Evolutionary conservation across 2,797 vertebrate genomes (phyloP), one percentile per base, ranked within the genome.

Genomic region (Stomatorhinus walkeri): DNA sequence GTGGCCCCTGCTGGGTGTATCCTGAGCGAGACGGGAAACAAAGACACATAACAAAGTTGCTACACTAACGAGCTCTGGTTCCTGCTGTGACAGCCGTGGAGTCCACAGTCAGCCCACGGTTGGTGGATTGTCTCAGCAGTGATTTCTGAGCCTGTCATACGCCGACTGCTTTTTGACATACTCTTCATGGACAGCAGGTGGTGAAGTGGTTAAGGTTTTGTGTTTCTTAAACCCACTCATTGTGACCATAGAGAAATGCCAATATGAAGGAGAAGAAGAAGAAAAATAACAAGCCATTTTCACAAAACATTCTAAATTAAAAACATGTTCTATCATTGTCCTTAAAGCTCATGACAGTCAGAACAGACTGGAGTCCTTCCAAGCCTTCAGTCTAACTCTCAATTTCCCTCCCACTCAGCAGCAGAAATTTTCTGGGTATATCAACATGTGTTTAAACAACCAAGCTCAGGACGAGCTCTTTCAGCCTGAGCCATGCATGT

Each of bases 401-500:
- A 85, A 85, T 87, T 87, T 28, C 85, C 54, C 36, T 59, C 14
- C 54, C 3, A n/a, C 32, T 87, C n/a, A 46, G 85, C 32, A 81
- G 43, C 14, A n/a, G 40, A 46, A 81, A 46, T 81, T 81, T 81
- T 85, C 83, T 49, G 43, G 24, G 48, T 24, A 22, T 48, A 22
- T 84, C 48, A 48, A 85, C 83, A 85, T 51, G 83, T 14, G 40
- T 85, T 85, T 85, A 85, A 85, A 51, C 46, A 51, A 56, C 51
- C 24, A 76, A 28, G 48, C 43, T 24, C 43, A 86, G 88, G 56
- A 46, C 16, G 0, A 72, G 59, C 10, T 28, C 64, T 46, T 81
- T 51, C 6, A 61, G 59, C 9, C 19, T 24, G 64, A 9, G 59
- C 43, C 9, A 19, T 52, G 83, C 40, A 51, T 51, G 61, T 36